Percentiles rank a stretch among this genome's conserved stretches.
These are phyloP conservation scores for Brachymystax lenok DNA, from an alignment of 2,797 vertebrate genomes.

Conservation along the genomic window DNA sequence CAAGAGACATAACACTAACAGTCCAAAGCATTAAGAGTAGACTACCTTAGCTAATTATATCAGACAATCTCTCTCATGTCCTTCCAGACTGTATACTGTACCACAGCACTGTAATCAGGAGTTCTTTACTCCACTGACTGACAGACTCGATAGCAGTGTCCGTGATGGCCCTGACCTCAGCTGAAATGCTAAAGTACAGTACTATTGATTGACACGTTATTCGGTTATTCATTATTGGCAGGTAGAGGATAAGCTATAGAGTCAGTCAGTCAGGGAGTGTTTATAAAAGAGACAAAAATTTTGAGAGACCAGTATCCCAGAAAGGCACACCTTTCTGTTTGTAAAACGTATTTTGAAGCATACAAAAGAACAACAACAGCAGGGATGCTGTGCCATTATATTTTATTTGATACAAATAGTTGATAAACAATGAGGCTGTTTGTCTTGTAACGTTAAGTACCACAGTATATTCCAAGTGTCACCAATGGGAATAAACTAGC, in stretches of 20 bases:
- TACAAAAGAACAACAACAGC: background rate
- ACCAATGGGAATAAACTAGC: background rate
- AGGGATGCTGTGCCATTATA: background rate
- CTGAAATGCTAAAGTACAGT: constrained; percentile 4
- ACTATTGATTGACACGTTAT: background rate
- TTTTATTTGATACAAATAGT: background rate
- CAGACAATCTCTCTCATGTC: background rate
- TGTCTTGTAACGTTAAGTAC: background rate
- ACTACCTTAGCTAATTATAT: background rate
- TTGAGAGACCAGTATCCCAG: background rate
- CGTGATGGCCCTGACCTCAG: background rate
- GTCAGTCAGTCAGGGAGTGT: background rate
- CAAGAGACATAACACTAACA: background rate
- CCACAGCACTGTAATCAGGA: background rate
- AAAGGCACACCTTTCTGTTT: background rate
- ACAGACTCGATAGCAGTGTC: background rate
- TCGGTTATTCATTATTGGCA: background rate
- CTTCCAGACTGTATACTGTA: background rate
- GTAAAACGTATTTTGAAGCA: background rate
- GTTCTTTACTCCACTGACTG: background rate
- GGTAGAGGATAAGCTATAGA: background rate
- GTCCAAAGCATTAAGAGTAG: background rate
- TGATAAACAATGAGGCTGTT: background rate
- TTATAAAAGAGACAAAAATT: background rate
- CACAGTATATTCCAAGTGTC: background rate